Conservation (phyloP, 1,140 invertebrate genomes). For the Philaenus spumarius region DNA sequence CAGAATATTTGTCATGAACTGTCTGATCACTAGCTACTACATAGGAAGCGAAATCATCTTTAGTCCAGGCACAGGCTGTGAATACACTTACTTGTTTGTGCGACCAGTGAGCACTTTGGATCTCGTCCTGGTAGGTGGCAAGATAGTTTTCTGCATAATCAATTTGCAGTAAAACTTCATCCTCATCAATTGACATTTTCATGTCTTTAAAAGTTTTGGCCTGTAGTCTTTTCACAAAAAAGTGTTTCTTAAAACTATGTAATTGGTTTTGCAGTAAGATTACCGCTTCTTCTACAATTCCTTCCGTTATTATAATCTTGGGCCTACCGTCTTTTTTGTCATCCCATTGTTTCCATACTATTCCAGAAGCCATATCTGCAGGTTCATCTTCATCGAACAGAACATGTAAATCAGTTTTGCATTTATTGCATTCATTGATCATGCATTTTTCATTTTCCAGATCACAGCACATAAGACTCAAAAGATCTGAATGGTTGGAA, state of each 20-base stretch:
- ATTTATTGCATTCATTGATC: not conserved
- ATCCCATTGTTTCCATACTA: not conserved
- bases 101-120: no score
- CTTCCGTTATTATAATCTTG: not conserved
- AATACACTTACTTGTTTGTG: no score
- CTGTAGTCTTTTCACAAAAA: no score
- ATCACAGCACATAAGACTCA: not conserved
- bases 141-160: no score
- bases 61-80: no score
- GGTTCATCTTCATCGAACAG: not conserved
- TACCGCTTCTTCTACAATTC: no score
- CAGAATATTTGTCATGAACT: not conserved
- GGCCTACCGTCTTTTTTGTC: not conserved
- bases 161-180: no score
- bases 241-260: no score
- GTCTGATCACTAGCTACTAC: not conserved
- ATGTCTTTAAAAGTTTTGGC: no score
- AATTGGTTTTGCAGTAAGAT: not conserved
- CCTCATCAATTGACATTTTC: no score
- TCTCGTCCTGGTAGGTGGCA: no score
- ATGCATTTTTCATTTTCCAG: not conserved
- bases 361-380: not conserved
- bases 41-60: not conserved
- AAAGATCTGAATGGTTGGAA: not conserved
- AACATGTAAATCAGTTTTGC: not conserved